Percentiles rank a stretch among this genome's conserved stretches.
Conservation (phyloP, 2,888 invertebrate species). For the Apomyelois bistriatella region DNA sequence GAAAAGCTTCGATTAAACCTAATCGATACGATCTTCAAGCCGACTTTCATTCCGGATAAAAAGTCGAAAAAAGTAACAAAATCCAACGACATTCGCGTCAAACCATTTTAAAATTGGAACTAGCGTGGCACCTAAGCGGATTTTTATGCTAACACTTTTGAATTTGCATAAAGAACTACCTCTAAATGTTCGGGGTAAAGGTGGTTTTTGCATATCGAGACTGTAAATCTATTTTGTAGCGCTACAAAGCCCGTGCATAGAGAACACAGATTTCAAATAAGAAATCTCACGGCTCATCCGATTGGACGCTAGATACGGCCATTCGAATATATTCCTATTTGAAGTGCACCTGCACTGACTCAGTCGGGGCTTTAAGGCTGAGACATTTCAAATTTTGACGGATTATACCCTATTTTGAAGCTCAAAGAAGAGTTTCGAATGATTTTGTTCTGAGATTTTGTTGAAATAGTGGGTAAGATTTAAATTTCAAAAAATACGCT, state of each 20-base stretch:
- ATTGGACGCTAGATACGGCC: conserved; percentile 38
- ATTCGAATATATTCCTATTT: conserved; percentile 23
- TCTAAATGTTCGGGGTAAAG: conserved; percentile 24
- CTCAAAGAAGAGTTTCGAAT: neutral
- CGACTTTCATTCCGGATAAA: conserved; percentile 21
- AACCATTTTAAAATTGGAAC: conserved; percentile 70
- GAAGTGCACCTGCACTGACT: conserved; percentile 21
- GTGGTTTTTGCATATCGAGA: conserved; percentile 20
- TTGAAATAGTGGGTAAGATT: neutral
- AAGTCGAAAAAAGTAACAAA: conserved; percentile 28
- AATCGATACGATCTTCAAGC: conserved; percentile 29
- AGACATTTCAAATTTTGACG: conserved; percentile 10
- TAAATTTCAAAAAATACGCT: neutral
- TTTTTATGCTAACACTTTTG: conserved; percentile 42
- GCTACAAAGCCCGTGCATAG: conserved; percentile 49
- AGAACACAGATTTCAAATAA: conserved; percentile 65
- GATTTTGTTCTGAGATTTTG: too few relatives aligned
- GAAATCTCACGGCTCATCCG: conserved; percentile 52
- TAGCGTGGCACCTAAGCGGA: conserved; percentile 60
- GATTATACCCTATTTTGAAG: conserved; percentile 6
- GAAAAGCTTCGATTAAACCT: conserved; percentile 8
- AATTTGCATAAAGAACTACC: conserved; percentile 17
- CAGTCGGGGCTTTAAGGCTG: conserved; percentile 15
- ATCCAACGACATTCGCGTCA: conserved; percentile 47
- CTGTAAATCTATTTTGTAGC: conserved; percentile 18